Evolutionary conservation across 2,797 vertebrate genomes (phyloP), one percentile per base, ranked within the genome.

Genomic region (Sebastolobus alascanus): DNA sequence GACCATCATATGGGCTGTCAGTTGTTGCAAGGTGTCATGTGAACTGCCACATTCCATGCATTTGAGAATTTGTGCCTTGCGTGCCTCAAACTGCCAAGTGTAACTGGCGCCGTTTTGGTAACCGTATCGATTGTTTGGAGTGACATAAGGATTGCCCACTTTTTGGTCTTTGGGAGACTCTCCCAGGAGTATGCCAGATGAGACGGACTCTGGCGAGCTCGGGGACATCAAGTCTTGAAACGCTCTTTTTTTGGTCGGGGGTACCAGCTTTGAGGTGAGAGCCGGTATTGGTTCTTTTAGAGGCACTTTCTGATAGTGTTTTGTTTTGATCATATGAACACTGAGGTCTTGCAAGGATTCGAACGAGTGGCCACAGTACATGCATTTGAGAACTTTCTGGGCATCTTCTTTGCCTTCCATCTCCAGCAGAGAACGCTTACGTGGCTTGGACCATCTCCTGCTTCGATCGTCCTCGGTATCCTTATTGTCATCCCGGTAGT

Each of bases 301-400:
- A 98, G 98, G 98, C 98, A 99, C 98, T 98, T 99, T 99, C 97
- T 99, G 98, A 97, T 99, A 99, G 96, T 99, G 98, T 96, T 99
- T 99, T 79, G 98, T 99, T 97, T 99, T 99, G 90, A 99, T 99
- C 98, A 99, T 99, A 93, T 99, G 98, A 82, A 99, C 98, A 0
- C 98, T 99, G 64, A 99, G 97, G 93, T 99, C 98, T 93, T 99
- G 98, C 93, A 99, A 89, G 71, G 98, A 99, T 91, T 99, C 98
- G 22, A 99, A 99, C 0, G 98, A 99, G 94, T 99, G 98, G 56
- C 98, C 98, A 29, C 98, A 99, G 90, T 99, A 99, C 98, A 99
- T 99, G 93, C 98, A 99, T 92, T 99, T 99, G 16, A 99, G 95
- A 86, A 99, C 98, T 94, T 99, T 99, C 89, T 99, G 98, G 33